Conservation (phyloP, 2,113 vertebrate genomes). For the Lagopus muta region DNA sequence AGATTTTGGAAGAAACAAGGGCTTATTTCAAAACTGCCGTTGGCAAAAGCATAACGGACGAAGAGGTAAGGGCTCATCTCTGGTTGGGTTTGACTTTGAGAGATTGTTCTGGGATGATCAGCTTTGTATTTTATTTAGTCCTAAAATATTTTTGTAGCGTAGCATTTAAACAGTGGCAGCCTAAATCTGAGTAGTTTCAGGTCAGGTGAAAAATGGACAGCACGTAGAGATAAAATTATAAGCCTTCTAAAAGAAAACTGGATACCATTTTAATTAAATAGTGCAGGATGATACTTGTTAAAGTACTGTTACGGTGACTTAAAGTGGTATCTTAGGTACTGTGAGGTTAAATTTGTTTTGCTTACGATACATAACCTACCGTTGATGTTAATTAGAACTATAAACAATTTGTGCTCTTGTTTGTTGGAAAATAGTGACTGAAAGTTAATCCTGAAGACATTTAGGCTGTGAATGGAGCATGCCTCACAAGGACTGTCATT, state of each 20-base stretch:
- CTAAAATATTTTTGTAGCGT: neutral
- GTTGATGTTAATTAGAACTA: neutral
- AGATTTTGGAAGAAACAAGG: slow-evolving; percentile 77
- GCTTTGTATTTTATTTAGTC: neutral
- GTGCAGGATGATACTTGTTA: neutral
- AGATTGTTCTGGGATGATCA: neutral
- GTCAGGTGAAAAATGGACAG: neutral
- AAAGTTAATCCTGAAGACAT: neutral
- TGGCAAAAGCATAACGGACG: slow-evolving; percentile 81
- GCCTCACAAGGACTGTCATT: neutral
- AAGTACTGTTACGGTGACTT: neutral
- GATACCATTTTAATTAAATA: neutral
- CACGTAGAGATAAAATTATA: neutral
- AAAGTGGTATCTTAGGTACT: neutral
- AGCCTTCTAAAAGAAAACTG: neutral
- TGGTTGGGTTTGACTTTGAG: neutral
- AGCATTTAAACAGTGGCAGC: neutral
- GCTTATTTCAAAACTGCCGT: slow-evolving; percentile 78
- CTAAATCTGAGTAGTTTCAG: neutral
- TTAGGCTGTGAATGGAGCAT: neutral
- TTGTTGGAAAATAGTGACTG: neutral
- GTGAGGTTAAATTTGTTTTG: neutral
- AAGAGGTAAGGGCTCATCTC: slow-evolving; percentile 79
- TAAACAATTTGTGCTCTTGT: neutral
- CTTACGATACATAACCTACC: neutral